A percentile compares a stretch with the other conserved stretches of the same genome.
Conservation (phyloP, 2,113 vertebrate genomes). For the Mastomys natalensis region DNA sequence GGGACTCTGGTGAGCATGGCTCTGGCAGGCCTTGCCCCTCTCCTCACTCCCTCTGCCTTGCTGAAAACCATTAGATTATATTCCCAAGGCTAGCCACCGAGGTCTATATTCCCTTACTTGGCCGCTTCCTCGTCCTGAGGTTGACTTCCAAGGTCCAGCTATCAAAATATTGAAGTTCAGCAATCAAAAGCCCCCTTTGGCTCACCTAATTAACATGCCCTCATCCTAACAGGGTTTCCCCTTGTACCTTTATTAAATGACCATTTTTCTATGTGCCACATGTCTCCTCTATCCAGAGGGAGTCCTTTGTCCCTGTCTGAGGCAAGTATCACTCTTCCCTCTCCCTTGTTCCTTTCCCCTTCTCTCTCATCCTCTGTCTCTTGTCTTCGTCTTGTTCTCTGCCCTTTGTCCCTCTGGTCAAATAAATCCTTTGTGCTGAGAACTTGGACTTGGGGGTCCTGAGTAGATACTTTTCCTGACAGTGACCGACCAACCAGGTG, state of each 20-base stretch:
- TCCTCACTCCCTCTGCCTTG: background rate
- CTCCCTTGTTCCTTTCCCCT: background rate
- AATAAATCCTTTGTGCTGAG: background rate
- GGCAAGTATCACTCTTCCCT: background rate
- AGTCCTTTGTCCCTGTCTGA: background rate
- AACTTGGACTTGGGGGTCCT: background rate
- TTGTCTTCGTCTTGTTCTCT: background rate
- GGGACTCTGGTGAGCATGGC: background rate
- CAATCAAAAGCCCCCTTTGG: background rate
- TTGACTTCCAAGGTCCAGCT: background rate
- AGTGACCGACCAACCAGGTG: background rate
- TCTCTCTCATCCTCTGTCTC: background rate
- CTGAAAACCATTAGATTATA: no score
- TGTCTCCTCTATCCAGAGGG: background rate
- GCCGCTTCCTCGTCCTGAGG: background rate
- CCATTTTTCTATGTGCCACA: background rate
- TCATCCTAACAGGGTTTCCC: background rate
- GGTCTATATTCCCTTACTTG: background rate
- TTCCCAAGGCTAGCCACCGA: background rate
- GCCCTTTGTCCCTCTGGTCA: background rate
- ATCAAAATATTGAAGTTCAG: background rate
- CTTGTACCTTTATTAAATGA: background rate
- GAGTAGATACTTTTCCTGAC: background rate
- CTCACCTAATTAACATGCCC: background rate
- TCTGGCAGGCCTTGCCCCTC: background rate